Evolutionary conservation across 1,140 invertebrate genomes (phyloP).

Genomic region (Mercenaria mercenaria): DNA sequence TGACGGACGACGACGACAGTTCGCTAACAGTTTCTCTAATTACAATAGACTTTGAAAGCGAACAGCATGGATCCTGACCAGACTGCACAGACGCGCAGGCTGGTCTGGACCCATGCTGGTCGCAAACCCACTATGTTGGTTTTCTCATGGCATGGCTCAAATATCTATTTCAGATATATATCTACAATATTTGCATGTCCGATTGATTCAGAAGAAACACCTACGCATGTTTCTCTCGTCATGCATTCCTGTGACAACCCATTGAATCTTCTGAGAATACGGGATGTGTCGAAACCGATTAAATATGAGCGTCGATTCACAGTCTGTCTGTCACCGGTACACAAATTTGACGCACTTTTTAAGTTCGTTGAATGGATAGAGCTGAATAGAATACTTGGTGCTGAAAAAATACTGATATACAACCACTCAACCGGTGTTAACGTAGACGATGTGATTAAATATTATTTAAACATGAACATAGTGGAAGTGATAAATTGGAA

Average conservation of each 20-base stretch:
- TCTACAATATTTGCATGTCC: background rate
- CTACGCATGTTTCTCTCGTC: background rate
- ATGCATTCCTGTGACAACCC: background rate
- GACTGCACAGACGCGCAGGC: too few species aligned
- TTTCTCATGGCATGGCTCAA: too few species aligned
- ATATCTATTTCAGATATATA: slow-evolving; percentile 3
- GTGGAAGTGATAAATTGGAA: slow-evolving; percentile 94
- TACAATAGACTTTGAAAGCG: too few species aligned
- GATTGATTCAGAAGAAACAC: background rate
- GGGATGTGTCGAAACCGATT: background rate
- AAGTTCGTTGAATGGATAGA: slow-evolving; percentile 26
- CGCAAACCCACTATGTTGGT: too few species aligned
- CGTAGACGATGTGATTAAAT: slow-evolving; percentile 90
- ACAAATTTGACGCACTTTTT: background rate
- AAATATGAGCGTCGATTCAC: background rate
- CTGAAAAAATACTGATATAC: slow-evolving; percentile 96
- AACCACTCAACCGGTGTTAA: slow-evolving; percentile 94
- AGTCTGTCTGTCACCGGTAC: background rate
- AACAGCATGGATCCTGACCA: too few species aligned
- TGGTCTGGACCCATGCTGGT: too few species aligned
- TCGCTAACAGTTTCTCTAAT: too few species aligned
- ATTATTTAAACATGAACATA: slow-evolving; percentile 89
- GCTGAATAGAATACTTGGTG: slow-evolving; percentile 87
- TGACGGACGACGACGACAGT: too few species aligned
- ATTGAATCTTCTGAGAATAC: background rate